phyloP scores from a whole-genome alignment of 2,797 vertebrate species.

The Delichon dasypus region DNA sequence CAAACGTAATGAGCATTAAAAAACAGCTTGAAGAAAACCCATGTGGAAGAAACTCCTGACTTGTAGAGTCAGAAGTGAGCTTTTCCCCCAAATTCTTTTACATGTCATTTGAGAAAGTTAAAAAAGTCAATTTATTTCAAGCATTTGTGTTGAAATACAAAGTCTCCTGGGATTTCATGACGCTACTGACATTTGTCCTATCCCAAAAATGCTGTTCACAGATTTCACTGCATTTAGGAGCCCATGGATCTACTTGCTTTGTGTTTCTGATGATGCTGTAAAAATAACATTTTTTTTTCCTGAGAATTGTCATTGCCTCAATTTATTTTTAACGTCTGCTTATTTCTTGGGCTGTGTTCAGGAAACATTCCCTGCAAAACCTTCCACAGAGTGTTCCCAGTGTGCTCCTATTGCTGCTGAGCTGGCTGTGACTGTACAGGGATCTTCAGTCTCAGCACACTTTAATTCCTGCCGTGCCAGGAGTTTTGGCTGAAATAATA shows the following conservation, averaged over 20 bases:
- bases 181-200: neutral
- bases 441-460: neutral
- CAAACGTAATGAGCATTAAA: neutral
- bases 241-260: neutral
- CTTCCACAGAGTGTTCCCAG: neutral
- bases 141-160: neutral
- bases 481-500: neutral
- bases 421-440: neutral
- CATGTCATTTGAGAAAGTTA: neutral
- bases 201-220: neutral
- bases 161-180: neutral
- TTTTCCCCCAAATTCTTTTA: neutral
- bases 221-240: neutral
- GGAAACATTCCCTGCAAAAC: neutral
- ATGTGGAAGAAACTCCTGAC: neutral
- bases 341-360: neutral
- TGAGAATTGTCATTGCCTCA: neutral
- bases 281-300: neutral
- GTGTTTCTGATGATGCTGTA: neutral
- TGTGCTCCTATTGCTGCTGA: neutral
- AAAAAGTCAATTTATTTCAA: neutral
- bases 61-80: neutral
- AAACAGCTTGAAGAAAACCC: neutral
- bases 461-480: rapidly evolving
- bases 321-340: neutral